Evolutionary conservation across 2,113 vertebrate genomes (phyloP).

Genomic region (Paramormyrops kingsleyae): DNA sequence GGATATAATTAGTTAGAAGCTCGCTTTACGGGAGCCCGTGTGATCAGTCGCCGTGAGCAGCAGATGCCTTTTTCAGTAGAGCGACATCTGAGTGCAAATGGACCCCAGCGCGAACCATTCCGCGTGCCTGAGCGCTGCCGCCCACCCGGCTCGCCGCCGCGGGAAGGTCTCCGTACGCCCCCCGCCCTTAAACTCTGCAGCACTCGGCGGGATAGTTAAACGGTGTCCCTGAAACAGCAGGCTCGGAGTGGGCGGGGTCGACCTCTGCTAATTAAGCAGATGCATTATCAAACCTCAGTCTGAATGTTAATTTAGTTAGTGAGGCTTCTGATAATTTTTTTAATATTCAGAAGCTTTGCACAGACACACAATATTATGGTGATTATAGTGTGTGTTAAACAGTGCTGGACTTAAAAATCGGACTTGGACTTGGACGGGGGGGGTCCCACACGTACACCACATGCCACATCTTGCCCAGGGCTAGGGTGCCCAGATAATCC

Average conservation of each 20-base stretch:
- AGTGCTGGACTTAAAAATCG: not conserved
- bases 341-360: not conserved
- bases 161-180: not conserved
- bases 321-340: not conserved
- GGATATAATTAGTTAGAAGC: not conserved
- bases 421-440: not conserved
- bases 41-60: not conserved
- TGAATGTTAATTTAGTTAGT: not conserved
- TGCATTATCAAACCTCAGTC: not conserved
- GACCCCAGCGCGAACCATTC: not conserved
- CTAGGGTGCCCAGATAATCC: too few relatives aligned
- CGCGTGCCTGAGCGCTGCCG: not conserved
- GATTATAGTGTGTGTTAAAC: not conserved
- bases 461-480: not conserved
- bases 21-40: not conserved
- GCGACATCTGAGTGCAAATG: not conserved
- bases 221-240: not conserved
- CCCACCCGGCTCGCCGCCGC: not conserved
- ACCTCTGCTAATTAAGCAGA: not conserved
- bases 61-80: not conserved
- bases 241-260: not conserved
- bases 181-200: not conserved
- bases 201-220: not conserved
- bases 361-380: not conserved
- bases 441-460: not conserved